Evolutionary conservation across 1,140 invertebrate genomes (phyloP).

Genomic region (Heterodera schachtii): DNA sequence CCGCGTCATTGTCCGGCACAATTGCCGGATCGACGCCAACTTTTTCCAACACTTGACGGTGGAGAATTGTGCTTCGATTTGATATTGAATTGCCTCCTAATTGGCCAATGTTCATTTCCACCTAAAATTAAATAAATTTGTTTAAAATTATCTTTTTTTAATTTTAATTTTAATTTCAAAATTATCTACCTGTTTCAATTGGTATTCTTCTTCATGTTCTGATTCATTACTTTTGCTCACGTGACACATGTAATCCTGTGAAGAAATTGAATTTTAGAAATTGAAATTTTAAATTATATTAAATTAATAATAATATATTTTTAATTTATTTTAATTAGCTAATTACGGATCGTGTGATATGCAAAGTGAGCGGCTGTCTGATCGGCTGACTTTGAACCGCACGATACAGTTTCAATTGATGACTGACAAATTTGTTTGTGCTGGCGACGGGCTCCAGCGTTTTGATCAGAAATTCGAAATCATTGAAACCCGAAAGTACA

Average conservation of each 20-base stretch:
- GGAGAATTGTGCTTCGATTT: conserved; percentile 69
- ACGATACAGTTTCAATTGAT: conserved; percentile 54
- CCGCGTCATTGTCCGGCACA: conserved; percentile 54
- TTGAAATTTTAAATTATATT: too few relatives aligned
- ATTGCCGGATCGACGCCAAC: conserved; percentile 21
- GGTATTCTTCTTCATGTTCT: conserved; percentile 54
- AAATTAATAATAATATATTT: background rate
- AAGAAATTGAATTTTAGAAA: background rate
- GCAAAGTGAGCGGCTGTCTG: conserved; percentile 49
- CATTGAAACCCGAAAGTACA: conserved; percentile 61
- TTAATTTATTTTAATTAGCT: background rate
- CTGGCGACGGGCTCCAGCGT: conserved; percentile 56
- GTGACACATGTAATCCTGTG: conserved; percentile 62
- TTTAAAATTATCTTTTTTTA: conserved; percentile 79
- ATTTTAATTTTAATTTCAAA: conserved; percentile 27
- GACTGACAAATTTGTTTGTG: conserved; percentile 57
- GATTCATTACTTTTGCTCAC: conserved; percentile 39
- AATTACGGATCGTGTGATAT: conserved; percentile 51
- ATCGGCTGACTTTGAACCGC: conserved; percentile 46
- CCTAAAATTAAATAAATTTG: conserved; percentile 92
- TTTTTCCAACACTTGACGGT: conserved; percentile 66
- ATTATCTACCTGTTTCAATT: conserved; percentile 64
- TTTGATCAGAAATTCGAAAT: conserved; percentile 60
- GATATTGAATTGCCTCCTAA: conserved; percentile 69
- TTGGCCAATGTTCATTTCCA: conserved; percentile 68